Evolutionary conservation across 2,113 vertebrate genomes (phyloP).

Genomic region (Ancistrus triradiatus): DNA sequence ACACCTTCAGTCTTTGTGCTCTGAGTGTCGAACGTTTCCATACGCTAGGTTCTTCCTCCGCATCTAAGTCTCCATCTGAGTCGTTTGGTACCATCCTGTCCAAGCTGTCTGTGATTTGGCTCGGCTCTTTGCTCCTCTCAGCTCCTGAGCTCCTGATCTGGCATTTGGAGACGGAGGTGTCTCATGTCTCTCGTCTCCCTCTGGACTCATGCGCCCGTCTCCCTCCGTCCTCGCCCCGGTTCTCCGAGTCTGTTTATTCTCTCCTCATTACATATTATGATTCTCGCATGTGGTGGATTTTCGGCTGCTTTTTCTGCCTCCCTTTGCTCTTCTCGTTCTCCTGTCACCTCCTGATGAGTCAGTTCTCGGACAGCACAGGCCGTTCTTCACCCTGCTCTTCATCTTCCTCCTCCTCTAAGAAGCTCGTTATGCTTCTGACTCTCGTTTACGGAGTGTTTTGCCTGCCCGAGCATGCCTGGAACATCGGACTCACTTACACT

Average conservation of each 20-base stretch:
- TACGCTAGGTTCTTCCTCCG: constrained; percentile 74
- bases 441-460: constrained; percentile 74
- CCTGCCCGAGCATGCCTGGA: constrained; percentile 81
- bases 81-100: constrained; percentile 86
- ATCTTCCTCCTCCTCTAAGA: constrained; percentile 1
- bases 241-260: constrained; percentile 75
- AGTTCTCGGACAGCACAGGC: constrained; percentile 56
- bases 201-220: constrained; percentile 76
- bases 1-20: constrained; percentile 93
- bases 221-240: constrained; percentile 71
- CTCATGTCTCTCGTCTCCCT: constrained; percentile 13
- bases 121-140: constrained; percentile 86
- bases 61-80: constrained; percentile 58
- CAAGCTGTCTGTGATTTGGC: constrained; percentile 90
- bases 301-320: constrained; percentile 93
- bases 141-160: constrained; percentile 86
- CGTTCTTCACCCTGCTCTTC: constrained; percentile 24
- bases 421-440: constrained; percentile 75
- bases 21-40: constrained; percentile 94
- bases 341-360: constrained; percentile 85
- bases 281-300: constrained; percentile 92
- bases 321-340: constrained; percentile 88
- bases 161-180: constrained; percentile 74
- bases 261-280: constrained; percentile 91
- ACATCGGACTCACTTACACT: constrained; percentile 78